A percentile compares a stretch with the other conserved stretches of the same genome.
Evolutionary conservation across 2,888 invertebrate species (phyloP).

Genomic region (Yponomeuta evonymella): DNA sequence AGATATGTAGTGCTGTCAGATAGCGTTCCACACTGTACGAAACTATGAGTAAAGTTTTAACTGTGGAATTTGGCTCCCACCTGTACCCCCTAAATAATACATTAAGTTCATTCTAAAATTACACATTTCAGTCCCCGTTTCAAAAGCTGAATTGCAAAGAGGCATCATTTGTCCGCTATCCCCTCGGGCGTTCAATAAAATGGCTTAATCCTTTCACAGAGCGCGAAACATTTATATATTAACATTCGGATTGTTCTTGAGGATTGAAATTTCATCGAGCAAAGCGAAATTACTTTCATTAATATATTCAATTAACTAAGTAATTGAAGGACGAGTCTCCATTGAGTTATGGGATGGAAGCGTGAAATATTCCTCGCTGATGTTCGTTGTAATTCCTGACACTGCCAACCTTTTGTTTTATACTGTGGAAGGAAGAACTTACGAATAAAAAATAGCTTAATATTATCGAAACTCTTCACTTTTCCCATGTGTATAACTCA

Average conservation of each 20-base stretch:
- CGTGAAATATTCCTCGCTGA: not conserved
- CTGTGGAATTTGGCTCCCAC: too few species aligned
- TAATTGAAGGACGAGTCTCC: not conserved
- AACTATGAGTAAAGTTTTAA: too few species aligned
- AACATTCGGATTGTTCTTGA: not conserved
- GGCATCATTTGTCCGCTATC: not conserved
- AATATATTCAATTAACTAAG: constrained; percentile 15
- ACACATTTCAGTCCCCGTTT: not conserved
- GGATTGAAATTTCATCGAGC: constrained; percentile 8
- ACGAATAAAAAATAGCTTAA: too few species aligned
- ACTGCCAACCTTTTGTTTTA: too few species aligned
- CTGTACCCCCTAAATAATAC: not conserved
- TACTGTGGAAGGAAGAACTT: too few species aligned
- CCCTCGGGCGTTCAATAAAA: not conserved
- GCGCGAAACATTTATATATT: not conserved
- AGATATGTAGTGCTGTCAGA: too few species aligned
- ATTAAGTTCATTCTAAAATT: not conserved
- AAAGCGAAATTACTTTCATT: constrained; percentile 5
- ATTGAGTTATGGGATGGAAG: not conserved
- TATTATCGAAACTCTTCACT: too few species aligned
- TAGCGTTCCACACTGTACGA: too few species aligned
- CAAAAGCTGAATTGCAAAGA: not conserved
- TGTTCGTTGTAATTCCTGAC: not conserved
- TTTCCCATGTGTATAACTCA: too few species aligned
- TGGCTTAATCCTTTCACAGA: not conserved